A percentile compares a stretch with the other conserved stretches of the same genome.
phyloP scores from a whole-genome alignment of 1,140 invertebrate genomes.

The Stegodyphus mimosarum region DNA sequence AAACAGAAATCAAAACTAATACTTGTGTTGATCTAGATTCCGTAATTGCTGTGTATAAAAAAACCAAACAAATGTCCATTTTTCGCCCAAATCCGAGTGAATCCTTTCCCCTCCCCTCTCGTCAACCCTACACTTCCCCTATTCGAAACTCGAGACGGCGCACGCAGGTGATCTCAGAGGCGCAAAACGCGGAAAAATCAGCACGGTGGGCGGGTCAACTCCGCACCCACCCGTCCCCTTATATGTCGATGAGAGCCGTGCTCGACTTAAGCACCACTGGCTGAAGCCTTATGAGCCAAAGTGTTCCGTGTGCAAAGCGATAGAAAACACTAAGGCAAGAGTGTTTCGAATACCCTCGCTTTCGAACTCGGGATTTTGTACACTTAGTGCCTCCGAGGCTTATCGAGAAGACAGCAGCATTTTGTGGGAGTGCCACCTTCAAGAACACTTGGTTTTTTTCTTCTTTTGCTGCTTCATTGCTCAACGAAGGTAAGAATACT shows the following conservation, averaged over 20 bases:
- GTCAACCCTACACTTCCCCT: too few relatives aligned
- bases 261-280: neutral
- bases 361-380: neutral
- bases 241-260: conserved; percentile 34
- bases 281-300: conserved; percentile 15
- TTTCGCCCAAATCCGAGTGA: too few relatives aligned
- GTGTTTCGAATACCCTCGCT: conserved; percentile 18
- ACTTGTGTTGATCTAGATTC: too few relatives aligned
- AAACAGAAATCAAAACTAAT: too few relatives aligned
- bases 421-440: neutral
- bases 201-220: neutral
- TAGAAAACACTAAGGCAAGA: conserved; percentile 29
- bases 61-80: too few relatives aligned
- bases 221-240: conserved; percentile 30
- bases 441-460: neutral
- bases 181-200: conserved; percentile 17
- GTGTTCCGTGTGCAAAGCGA: conserved; percentile 47
- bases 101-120: too few relatives aligned
- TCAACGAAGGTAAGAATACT: too few relatives aligned
- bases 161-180: conserved; percentile 29
- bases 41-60: too few relatives aligned
- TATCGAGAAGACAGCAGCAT: neutral
- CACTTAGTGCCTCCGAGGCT: too few relatives aligned
- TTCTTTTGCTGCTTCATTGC: neutral
- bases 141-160: conserved; percentile 34